Percentiles rank a stretch among this genome's conserved stretches.
Conservation (phyloP, 2,797 vertebrate species). For the Geotrypetes seraphini region DNA sequence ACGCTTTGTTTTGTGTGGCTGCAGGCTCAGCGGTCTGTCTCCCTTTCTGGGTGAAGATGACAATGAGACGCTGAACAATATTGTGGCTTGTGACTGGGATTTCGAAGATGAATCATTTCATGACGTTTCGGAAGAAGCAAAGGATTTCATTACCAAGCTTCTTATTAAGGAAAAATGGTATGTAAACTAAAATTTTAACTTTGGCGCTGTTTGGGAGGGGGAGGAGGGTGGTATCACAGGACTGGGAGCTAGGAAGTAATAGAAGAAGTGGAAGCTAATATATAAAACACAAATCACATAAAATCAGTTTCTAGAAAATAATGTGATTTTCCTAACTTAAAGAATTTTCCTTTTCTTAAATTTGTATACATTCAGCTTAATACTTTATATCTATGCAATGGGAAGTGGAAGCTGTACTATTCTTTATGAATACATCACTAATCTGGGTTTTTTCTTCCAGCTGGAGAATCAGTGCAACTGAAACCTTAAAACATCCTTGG, state of each 20-base stretch:
- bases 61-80: conserved; percentile 90
- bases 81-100: conserved; percentile 85
- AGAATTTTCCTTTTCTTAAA: too few species aligned
- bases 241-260: too few species aligned
- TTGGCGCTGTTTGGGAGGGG: background rate
- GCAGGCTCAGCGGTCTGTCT: conserved; percentile 85
- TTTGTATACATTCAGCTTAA: too few species aligned
- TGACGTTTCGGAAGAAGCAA: conserved; percentile 79
- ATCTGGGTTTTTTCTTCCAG: conserved; percentile 46
- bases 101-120: conserved; percentile 86
- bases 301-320: too few species aligned
- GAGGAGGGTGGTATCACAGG: too few species aligned
- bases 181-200: background rate
- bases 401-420: too few species aligned
- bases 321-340: too few species aligned
- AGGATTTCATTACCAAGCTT: conserved; percentile 88
- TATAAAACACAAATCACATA: too few species aligned
- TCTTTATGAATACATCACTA: too few species aligned
- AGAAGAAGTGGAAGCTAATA: too few species aligned
- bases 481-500: conserved; percentile 88
- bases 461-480: conserved; percentile 91
- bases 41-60: conserved; percentile 92
- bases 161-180: conserved; percentile 95
- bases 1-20: background rate
- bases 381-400: too few species aligned